Conservation (phyloP, 2,113 vertebrate species). For the Mustela lutreola region DNA sequence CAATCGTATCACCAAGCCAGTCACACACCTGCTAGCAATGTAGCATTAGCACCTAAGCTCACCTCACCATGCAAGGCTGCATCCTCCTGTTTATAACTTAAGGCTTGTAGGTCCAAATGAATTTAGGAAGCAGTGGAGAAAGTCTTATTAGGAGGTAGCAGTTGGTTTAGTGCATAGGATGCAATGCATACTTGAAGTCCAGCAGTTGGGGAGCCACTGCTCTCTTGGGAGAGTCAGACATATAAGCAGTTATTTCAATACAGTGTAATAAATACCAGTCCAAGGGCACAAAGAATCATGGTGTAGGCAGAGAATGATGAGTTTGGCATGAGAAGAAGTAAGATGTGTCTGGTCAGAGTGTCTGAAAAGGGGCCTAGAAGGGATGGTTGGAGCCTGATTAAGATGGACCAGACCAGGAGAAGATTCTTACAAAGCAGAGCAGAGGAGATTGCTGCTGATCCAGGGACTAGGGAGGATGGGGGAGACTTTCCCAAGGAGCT, state of each 20-base stretch:
- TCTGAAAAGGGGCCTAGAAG: constrained; percentile 17
- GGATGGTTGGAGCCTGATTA: not conserved
- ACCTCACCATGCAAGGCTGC: not conserved
- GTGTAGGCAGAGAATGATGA: not conserved
- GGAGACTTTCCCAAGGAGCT: not conserved
- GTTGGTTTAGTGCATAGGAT: not conserved
- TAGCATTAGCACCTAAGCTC: constrained; percentile 36
- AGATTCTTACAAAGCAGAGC: not conserved
- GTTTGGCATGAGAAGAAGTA: not conserved
- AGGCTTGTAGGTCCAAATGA: constrained; percentile 22
- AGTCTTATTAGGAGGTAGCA: constrained; percentile 8
- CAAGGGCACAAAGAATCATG: not conserved
- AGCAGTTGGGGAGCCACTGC: not conserved
- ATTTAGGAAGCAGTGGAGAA: not conserved
- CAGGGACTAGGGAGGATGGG: not conserved
- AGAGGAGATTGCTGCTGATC: not conserved
- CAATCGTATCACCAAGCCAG: not conserved
- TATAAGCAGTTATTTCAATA: not conserved
- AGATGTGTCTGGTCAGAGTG: not conserved
- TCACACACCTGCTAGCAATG: not conserved
- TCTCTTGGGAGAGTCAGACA: constrained; percentile 17
- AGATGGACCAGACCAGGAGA: not conserved
- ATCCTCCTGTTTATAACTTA: not conserved
- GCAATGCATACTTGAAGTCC: not conserved
- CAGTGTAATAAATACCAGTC: not conserved